Evolutionary conservation across 2,888 invertebrate species (phyloP), one percentile per base, ranked within the genome.

Genomic region (Volucella zonaria): DNA sequence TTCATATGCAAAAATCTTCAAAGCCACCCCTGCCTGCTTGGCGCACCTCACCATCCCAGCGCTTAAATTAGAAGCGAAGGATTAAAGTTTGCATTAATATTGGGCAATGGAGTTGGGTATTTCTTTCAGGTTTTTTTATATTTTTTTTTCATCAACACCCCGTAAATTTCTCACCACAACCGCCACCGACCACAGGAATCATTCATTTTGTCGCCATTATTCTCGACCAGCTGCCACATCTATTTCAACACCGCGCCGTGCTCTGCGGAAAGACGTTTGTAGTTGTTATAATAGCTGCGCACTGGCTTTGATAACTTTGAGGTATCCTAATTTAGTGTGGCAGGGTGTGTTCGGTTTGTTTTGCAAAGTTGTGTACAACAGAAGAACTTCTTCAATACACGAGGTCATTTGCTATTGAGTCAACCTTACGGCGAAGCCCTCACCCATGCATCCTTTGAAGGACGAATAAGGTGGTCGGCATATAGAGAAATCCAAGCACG

Each of bases 41-140:
- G 42, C 12, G 31, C 31, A 31, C 61, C 12, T 62, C 67, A 56
- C 18, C 52, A 47, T 23, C 43, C 42, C 85, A 73, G 71, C 85
- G 81, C 73, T 85, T 85, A 85, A 85, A 85, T 85, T 85, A 85
- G 85, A 77, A 77, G n/a, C 81, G 81, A 85, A 77, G 85, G 81
- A 85, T 85, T 85, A 68, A 76, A 85, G 75, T 76, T 64, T 54
- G 83, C 75, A 80, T 80, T 83, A 80, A 83, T 83, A 85, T 85
- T 76, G 75, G 80, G 80, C 80, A 76, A 80, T 40, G 12, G 49
- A 56, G 61, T 70, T 75, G 66, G 49, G 54, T 66, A 18, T 42
- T 49, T 66, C 49, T 58, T 15, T 51, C 71, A 42, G 42, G 38
- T 59, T 71, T 61, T 10, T 11, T 38, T 23, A 3, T 47, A 14